A percentile compares a stretch with the other conserved stretches of the same genome.
phyloP scores from a whole-genome alignment of 2,797 vertebrate genomes.

The Petrocephalus sullivani region DNA sequence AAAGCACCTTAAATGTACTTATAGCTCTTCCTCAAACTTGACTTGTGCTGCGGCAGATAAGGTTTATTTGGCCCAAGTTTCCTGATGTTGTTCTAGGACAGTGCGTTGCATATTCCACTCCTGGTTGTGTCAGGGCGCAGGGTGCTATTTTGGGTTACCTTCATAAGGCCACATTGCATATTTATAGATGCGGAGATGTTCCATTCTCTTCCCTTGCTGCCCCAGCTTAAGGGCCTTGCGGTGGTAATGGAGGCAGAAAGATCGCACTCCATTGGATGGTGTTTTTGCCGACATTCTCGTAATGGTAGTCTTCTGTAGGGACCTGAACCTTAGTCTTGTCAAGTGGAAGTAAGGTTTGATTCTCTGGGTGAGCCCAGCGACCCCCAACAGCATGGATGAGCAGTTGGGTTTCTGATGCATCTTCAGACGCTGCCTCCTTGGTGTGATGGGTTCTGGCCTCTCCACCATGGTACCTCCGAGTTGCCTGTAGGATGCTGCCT shows the following conservation, averaged over 20 bases:
- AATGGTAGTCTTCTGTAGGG: not conserved
- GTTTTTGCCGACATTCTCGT: not conserved
- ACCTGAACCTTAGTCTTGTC: slow-evolving; percentile 18
- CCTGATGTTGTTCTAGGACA: not conserved
- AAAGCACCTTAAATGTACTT: not conserved
- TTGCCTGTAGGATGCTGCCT: not conserved
- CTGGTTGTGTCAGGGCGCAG: not conserved
- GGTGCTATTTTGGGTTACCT: slow-evolving; percentile 16
- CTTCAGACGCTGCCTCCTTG: slow-evolving; percentile 27
- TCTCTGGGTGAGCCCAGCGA: slow-evolving; percentile 25
- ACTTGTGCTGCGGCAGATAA: not conserved
- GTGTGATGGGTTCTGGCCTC: slow-evolving; percentile 7
- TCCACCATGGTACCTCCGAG: not conserved
- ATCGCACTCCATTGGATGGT: not conserved
- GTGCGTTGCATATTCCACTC: not conserved
- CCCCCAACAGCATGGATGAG: slow-evolving; percentile 18
- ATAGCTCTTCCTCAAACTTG: not conserved
- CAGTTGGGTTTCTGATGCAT: not conserved
- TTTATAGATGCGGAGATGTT: slow-evolving; percentile 25
- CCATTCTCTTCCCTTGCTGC: slow-evolving; percentile 15
- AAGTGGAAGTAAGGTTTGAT: slow-evolving; percentile 32
- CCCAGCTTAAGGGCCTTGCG: slow-evolving; percentile 5
- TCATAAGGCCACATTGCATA: not conserved
- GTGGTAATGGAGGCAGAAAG: not conserved
- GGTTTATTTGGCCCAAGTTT: not conserved